These are phyloP conservation scores for Minunthozetes semirufus DNA, from an alignment of 2,888 invertebrate genomes.

Conservation along the genomic window DNA sequence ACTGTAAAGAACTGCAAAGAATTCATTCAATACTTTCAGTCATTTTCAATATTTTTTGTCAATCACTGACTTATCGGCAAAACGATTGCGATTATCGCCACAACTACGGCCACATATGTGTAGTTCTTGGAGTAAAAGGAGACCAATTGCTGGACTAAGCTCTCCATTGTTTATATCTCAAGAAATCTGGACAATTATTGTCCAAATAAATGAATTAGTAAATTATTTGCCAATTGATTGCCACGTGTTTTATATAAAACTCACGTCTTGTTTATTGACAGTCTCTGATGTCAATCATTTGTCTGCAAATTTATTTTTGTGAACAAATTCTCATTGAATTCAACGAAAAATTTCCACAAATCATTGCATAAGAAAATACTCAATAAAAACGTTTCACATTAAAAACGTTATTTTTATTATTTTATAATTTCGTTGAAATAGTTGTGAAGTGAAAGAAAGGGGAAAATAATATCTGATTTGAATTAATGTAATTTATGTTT, in stretches of 20 bases:
- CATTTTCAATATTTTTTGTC: not conserved
- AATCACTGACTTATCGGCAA: constrained; percentile 2
- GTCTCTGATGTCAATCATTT: too few species aligned
- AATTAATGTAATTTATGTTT: too few species aligned
- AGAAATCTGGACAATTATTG: not conserved
- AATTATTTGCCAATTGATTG: not conserved
- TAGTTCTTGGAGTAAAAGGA: not conserved
- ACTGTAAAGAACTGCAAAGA: constrained; percentile 29
- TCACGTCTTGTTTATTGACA: too few species aligned
- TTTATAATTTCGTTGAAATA: too few species aligned
- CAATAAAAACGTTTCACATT: too few species aligned
- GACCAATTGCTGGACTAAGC: constrained; percentile 15
- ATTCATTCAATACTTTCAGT: not conserved
- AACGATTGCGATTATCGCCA: constrained; percentile 18
- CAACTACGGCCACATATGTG: constrained; percentile 7
- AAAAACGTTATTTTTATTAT: too few species aligned
- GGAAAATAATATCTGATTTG: too few species aligned
- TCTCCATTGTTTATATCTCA: not conserved
- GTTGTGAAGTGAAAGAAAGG: too few species aligned
- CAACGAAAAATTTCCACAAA: too few species aligned
- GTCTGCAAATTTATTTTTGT: too few species aligned
- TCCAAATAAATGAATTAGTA: not conserved
- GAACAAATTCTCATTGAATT: too few species aligned
- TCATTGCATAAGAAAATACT: too few species aligned
- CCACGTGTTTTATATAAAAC: not conserved